A percentile compares a stretch with the other conserved stretches of the same genome.
phyloP scores from a whole-genome alignment of 2,797 vertebrate genomes.

The Coluber constrictor region DNA sequence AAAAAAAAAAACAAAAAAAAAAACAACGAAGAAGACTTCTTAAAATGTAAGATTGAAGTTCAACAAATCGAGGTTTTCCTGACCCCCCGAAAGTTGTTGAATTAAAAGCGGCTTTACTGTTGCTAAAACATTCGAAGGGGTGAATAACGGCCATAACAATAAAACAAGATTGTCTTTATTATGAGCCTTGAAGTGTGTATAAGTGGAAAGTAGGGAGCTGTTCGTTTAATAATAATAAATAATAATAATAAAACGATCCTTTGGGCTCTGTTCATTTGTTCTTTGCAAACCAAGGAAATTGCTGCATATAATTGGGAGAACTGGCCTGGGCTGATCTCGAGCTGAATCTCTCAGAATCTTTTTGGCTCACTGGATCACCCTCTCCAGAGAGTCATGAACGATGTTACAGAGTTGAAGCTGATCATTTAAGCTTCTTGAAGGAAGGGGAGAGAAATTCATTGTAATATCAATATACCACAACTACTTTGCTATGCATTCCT shows the following conservation, averaged over 20 bases:
- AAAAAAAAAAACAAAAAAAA: neutral
- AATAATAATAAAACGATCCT: neutral
- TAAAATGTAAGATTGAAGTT: neutral
- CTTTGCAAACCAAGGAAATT: neutral
- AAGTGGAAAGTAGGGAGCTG: neutral
- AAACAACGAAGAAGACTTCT: neutral
- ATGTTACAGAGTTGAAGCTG: neutral
- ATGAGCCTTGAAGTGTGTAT: neutral
- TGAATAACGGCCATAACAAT: too few relatives aligned
- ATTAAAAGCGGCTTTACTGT: too few relatives aligned
- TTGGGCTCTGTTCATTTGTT: neutral
- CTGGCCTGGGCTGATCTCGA: neutral
- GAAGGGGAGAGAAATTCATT: neutral
- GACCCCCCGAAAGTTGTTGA: neutral
- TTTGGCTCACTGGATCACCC: neutral
- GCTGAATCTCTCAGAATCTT: neutral
- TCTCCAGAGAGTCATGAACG: neutral
- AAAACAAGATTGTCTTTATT: neutral
- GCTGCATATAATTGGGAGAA: neutral
- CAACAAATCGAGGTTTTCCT: neutral
- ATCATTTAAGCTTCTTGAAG: neutral
- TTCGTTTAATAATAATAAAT: neutral
- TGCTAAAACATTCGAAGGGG: neutral
- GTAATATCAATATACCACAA: neutral
- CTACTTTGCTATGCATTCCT: neutral